These are phyloP conservation scores for Drosophila subpulchrella DNA, from an alignment of 1,140 invertebrate species.

Conservation along the genomic window DNA sequence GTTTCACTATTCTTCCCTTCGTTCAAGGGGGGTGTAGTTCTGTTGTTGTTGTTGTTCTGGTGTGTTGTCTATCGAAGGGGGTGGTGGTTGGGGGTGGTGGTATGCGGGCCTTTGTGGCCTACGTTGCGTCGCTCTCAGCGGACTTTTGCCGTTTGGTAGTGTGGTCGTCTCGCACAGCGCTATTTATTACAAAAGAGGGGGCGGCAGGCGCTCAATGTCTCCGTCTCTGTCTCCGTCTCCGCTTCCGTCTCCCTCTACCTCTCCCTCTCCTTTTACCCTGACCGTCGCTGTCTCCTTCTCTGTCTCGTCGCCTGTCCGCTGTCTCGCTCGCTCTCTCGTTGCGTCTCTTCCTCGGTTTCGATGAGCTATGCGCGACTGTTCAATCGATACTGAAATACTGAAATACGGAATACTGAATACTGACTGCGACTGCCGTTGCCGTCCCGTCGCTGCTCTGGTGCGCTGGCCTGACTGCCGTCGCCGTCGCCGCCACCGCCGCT, in stretches of 20 bases:
- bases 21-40: background rate
- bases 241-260: constrained; percentile 20
- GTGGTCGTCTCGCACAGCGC: constrained; percentile 68
- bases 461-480: constrained; percentile 9
- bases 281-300: constrained; percentile 13
- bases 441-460: constrained; percentile 25
- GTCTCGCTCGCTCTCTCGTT: constrained; percentile 30
- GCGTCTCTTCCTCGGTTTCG: constrained; percentile 58
- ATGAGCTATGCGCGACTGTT: constrained; percentile 79
- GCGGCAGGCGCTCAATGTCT: constrained; percentile 58
- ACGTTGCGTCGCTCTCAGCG: constrained; percentile 67
- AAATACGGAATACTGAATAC: constrained; percentile 12
- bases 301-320: constrained; percentile 16
- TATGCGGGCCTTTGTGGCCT: constrained; percentile 17
- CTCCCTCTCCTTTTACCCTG: background rate
- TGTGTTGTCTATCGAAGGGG: background rate
- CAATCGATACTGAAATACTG: constrained; percentile 64
- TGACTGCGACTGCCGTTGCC: constrained; percentile 20
- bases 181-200: constrained; percentile 77
- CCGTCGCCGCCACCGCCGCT: constrained; percentile 19
- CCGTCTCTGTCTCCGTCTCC: constrained; percentile 17
- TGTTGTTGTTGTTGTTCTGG: constrained; percentile 5
- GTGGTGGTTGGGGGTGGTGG: background rate
- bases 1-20: constrained; percentile 33
- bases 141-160: constrained; percentile 71